These are phyloP conservation scores for Listronotus bonariensis DNA, from an alignment of 1,140 invertebrate species.

Conservation along the genomic window DNA sequence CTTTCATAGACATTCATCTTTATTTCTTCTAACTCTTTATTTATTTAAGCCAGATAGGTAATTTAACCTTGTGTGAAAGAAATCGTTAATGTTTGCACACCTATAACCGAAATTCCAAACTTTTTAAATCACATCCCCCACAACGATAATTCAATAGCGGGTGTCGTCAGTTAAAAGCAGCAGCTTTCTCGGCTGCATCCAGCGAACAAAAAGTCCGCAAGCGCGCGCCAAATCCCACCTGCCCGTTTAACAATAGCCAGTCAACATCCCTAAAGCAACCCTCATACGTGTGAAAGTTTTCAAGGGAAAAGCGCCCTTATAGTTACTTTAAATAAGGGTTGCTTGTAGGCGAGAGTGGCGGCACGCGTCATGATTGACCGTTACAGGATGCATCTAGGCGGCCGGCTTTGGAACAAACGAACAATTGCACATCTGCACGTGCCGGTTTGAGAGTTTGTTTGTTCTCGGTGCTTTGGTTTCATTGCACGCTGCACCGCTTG, in stretches of 20 bases:
- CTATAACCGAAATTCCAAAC: constrained; percentile 4
- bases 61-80: neutral
- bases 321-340: neutral
- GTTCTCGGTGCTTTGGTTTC: too few species aligned
- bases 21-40: too few species aligned
- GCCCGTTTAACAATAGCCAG: constrained; percentile 36
- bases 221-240: constrained; percentile 37
- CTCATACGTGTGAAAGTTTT: constrained; percentile 37
- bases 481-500: too few species aligned
- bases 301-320: constrained; percentile 28
- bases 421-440: constrained; percentile 47
- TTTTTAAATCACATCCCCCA: constrained; percentile 21
- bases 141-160: constrained; percentile 18
- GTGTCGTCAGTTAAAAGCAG: constrained; percentile 31
- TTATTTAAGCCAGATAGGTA: too few species aligned
- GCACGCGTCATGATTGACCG: constrained; percentile 44
- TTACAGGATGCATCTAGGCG: constrained; percentile 42
- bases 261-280: constrained; percentile 36
- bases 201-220: constrained; percentile 26
- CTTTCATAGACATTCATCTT: too few species aligned
- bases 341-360: constrained; percentile 15
- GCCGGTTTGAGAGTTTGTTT: constrained; percentile 11
- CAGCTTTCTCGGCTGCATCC: constrained; percentile 19
- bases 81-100: constrained; percentile 25
- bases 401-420: constrained; percentile 27